phyloP scores from a whole-genome alignment of 2,888 invertebrate species.

The Machimus atricapillus region DNA sequence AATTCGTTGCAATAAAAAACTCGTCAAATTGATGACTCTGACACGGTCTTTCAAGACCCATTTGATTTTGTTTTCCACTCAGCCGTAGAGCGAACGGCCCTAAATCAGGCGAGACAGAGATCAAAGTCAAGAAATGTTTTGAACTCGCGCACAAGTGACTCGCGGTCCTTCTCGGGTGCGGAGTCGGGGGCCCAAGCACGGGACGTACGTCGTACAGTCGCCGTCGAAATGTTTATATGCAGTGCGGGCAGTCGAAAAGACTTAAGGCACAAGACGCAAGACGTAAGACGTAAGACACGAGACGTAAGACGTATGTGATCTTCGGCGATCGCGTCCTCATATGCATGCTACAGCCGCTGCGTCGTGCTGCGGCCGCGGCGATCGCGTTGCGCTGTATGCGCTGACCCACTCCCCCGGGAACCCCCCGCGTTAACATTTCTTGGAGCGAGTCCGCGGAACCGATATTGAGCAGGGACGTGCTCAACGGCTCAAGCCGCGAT shows the following conservation, averaged over 20 bases:
- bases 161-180: not conserved
- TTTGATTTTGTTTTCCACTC: slow-evolving; percentile 11
- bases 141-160: slow-evolving; percentile 3
- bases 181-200: not conserved
- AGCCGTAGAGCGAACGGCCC: not conserved
- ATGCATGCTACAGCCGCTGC: not conserved
- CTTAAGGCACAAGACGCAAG: not conserved
- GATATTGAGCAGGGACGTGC: not conserved
- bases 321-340: not conserved
- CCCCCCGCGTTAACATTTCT: not conserved
- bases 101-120: not conserved
- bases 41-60: slow-evolving; percentile 27
- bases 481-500: not conserved
- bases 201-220: not conserved
- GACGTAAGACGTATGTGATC: not conserved
- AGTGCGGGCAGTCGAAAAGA: not conserved
- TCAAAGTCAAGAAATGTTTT: slow-evolving; percentile 22
- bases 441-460: not conserved
- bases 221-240: slow-evolving; percentile 7
- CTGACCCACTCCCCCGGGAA: not conserved
- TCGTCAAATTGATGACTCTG: slow-evolving; percentile 34
- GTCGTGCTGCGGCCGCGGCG: not conserved
- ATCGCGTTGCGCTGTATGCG: not conserved
- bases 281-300: not conserved
- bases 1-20: slow-evolving; percentile 25